phyloP scores from a whole-genome alignment of 2,797 vertebrate genomes.

The Coregonus ussuriensis region DNA sequence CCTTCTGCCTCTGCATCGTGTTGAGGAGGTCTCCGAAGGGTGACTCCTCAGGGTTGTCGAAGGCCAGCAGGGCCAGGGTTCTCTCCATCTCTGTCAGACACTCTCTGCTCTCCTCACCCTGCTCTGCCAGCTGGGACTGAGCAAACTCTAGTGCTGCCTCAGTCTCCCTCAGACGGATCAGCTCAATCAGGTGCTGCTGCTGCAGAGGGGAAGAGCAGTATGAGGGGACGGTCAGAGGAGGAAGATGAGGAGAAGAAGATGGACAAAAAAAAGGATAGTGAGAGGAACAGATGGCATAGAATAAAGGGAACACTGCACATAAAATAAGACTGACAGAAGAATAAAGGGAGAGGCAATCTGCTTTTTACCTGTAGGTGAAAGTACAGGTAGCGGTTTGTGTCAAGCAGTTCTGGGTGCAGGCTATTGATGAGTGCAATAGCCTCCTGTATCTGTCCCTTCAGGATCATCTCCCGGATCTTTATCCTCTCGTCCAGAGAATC shows the following conservation, averaged over 20 bases:
- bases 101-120: constrained; percentile 96
- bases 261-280: background rate
- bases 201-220: constrained; percentile 53
- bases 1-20: constrained; percentile 99
- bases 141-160: constrained; percentile 98
- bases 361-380: constrained; percentile 91
- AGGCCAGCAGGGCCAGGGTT: constrained; percentile 92
- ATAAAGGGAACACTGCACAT: background rate
- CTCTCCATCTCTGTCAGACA: constrained; percentile 98
- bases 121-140: constrained; percentile 96
- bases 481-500: constrained; percentile 96
- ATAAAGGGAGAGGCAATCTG: background rate
- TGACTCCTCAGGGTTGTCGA: constrained; percentile 96
- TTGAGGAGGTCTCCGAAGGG: constrained; percentile 97
- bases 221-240: background rate
- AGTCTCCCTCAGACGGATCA: constrained; percentile 95
- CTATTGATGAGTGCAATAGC: constrained; percentile 96
- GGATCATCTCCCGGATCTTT: constrained; percentile 97
- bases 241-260: background rate
- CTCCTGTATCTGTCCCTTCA: constrained; percentile 97
- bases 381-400: constrained; percentile 98
- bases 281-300: background rate
- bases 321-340: background rate
- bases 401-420: constrained; percentile 93
- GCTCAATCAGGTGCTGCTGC: constrained; percentile 98